phyloP scores from a whole-genome alignment of 2,888 invertebrate species.

The Elysia crispata region DNA sequence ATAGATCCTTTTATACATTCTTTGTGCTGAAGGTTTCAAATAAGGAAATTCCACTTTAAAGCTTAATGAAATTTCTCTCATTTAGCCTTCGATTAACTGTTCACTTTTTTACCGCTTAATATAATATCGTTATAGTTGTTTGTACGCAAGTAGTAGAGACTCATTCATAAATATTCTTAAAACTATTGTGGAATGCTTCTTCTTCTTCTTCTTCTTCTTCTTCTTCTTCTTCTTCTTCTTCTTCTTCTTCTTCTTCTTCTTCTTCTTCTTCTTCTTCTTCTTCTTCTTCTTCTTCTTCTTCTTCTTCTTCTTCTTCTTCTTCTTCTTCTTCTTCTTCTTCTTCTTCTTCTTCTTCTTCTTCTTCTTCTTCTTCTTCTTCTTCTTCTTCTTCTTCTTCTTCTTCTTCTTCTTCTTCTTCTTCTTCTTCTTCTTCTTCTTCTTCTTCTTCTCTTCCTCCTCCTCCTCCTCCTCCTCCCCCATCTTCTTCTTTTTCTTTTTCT shows the following conservation, averaged over 20 bases:
- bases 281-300: background rate
- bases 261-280: background rate
- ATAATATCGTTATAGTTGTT: too few species aligned
- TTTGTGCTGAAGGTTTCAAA: too few species aligned
- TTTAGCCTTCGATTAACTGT: too few species aligned
- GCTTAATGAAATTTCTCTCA: too few species aligned
- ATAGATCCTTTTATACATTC: too few species aligned
- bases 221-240: background rate
- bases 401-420: background rate
- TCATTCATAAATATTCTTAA: too few species aligned
- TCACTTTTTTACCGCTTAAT: too few species aligned
- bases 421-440: background rate
- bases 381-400: background rate
- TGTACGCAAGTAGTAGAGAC: too few species aligned
- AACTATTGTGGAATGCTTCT: too few species aligned
- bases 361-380: slow-evolving; percentile 5
- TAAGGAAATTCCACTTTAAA: too few species aligned
- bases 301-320: slow-evolving; percentile 1
- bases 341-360: background rate
- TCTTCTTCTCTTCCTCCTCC: slow-evolving; percentile 5
- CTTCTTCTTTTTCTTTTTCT: background rate
- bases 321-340: background rate
- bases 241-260: background rate
- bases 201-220: background rate
- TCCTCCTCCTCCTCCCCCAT: too few species aligned